These are phyloP conservation scores for Peromyscus nudipes DNA, from an alignment of 2,797 vertebrate genomes.

Conservation along the genomic window DNA sequence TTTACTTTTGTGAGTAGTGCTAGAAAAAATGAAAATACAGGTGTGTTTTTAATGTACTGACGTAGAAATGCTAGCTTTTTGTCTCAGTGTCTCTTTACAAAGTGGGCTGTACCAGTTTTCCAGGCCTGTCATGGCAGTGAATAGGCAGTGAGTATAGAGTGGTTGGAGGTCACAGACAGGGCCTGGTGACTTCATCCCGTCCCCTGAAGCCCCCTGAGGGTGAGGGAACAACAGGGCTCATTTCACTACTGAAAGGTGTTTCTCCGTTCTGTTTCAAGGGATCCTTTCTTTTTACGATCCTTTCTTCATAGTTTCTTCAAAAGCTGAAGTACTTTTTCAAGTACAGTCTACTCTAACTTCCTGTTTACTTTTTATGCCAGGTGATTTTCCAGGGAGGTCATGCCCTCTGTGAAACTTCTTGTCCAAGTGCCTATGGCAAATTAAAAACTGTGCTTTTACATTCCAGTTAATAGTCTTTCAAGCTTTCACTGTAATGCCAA, in stretches of 20 bases:
- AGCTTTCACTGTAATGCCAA: not conserved
- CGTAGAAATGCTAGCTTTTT: constrained; percentile 32
- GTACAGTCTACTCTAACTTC: not conserved
- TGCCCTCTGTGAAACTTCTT: not conserved
- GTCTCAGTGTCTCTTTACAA: not conserved
- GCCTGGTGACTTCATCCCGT: not conserved
- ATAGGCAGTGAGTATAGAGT: not conserved
- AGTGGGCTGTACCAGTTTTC: not conserved
- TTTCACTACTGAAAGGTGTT: not conserved
- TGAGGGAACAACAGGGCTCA: not conserved
- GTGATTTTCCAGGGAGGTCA: not conserved
- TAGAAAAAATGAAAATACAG: not conserved
- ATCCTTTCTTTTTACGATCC: constrained; percentile 9
- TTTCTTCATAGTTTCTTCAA: constrained; percentile 39
- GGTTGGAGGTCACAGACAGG: not conserved
- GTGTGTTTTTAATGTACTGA: not conserved
- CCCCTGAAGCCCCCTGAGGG: not conserved
- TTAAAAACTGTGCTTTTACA: constrained; percentile 1
- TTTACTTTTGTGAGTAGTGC: not conserved
- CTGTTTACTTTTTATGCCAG: constrained; percentile 37
- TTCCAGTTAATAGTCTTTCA: not conserved
- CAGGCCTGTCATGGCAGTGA: not conserved
- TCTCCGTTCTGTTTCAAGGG: constrained; percentile 13
- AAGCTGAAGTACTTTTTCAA: constrained; percentile 63
- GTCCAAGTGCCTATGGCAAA: not conserved